Evolutionary conservation across 2,888 invertebrate genomes (phyloP).

Genomic region (Labia minor): DNA sequence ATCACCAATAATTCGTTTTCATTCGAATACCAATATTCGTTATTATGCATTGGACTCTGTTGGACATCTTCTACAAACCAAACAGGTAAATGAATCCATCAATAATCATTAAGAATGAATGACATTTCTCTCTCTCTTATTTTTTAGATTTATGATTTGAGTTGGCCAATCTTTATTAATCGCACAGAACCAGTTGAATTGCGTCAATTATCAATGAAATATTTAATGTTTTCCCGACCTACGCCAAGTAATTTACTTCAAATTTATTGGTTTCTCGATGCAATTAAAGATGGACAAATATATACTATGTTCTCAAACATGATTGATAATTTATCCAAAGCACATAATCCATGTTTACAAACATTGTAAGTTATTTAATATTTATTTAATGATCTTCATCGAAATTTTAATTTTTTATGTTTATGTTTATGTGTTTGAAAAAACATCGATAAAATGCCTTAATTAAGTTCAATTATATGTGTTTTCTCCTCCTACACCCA

Average conservation of each 20-base stretch:
- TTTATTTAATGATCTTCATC: too few relatives aligned
- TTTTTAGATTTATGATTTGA: neutral
- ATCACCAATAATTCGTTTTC: neutral
- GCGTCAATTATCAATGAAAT: neutral
- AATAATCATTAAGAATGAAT: neutral
- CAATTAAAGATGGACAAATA: neutral
- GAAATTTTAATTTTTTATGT: too few relatives aligned
- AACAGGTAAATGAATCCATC: neutral
- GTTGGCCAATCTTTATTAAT: neutral
- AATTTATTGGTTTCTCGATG: neutral
- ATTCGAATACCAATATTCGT: neutral
- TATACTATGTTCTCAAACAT: neutral
- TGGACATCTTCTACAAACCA: neutral
- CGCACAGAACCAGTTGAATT: neutral
- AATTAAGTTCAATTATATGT: too few relatives aligned
- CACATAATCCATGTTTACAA: too few relatives aligned
- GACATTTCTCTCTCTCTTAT: neutral
- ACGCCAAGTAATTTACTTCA: neutral
- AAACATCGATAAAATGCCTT: too few relatives aligned
- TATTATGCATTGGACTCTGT: neutral
- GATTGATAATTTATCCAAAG: too few relatives aligned
- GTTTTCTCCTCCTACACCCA: too few relatives aligned
- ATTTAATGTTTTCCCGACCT: neutral
- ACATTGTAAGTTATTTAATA: too few relatives aligned
- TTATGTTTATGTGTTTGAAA: too few relatives aligned